Evolutionary conservation across 2,888 invertebrate species (phyloP).

Genomic region (Falcaria lacertinaria): DNA sequence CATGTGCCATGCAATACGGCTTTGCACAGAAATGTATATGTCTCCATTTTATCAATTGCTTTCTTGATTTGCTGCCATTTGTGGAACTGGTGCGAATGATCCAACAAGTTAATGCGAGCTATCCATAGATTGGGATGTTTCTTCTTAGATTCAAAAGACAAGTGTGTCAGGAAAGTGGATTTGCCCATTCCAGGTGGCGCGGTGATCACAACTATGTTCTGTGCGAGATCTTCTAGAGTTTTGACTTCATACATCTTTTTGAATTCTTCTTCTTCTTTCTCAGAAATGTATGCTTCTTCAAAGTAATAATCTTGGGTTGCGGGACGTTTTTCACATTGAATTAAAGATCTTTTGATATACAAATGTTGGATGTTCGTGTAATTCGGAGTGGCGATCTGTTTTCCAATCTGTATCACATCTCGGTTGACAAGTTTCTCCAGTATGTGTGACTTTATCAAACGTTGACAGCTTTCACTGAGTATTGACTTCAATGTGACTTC

Average conservation of each 20-base stretch:
- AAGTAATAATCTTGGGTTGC: background rate
- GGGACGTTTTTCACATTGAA: background rate
- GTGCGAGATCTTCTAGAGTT: background rate
- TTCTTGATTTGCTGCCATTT: constrained; percentile 5
- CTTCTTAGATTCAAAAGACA: constrained; percentile 15
- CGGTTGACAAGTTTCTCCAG: constrained; percentile 3
- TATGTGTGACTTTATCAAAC: constrained; percentile 2
- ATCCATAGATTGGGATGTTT: constrained; percentile 13
- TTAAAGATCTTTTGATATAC: constrained; percentile 10
- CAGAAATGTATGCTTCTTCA: no score
- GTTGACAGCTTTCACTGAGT: background rate
- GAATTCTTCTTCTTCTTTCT: background rate
- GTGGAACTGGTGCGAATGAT: constrained; percentile 8
- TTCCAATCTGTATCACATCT: constrained; percentile 3
- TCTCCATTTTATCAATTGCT: background rate
- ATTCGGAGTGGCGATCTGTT: background rate
- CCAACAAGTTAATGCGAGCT: constrained; percentile 10
- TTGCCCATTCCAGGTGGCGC: constrained; percentile 21
- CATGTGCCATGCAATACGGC: background rate
- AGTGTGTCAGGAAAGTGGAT: constrained; percentile 18
- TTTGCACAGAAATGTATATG: background rate
- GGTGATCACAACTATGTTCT: background rate
- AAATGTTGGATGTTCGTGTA: constrained; percentile 9
- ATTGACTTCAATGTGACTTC: constrained; percentile 1
- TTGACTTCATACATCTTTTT: background rate